These are phyloP conservation scores for Aurelia aurita DNA, from an alignment of 30 jellyfish, hydroid and myxozoan species.

Conservation along the genomic window DNA sequence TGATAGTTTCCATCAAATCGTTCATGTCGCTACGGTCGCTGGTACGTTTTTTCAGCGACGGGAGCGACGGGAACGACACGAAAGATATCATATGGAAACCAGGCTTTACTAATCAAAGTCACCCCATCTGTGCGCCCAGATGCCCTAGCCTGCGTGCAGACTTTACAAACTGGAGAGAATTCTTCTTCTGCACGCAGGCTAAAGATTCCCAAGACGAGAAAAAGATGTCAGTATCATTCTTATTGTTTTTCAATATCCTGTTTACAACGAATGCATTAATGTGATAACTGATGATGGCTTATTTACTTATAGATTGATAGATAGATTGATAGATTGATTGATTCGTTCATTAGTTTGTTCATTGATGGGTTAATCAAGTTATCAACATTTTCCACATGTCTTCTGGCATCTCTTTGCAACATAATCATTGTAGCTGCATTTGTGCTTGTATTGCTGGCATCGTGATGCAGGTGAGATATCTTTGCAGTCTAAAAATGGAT, in stretches of 20 bases:
- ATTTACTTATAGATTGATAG: constrained; percentile 6
- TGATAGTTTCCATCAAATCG: too few species aligned
- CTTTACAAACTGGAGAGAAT: too few species aligned
- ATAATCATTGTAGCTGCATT: constrained; percentile 44
- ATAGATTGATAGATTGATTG: constrained; percentile 9
- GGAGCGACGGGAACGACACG: too few species aligned
- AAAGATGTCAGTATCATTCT: neutral
- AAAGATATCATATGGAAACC: too few species aligned
- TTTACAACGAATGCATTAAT: neutral
- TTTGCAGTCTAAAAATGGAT: constrained; percentile 26
- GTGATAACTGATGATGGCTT: neutral
- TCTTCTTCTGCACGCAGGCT: too few species aligned
- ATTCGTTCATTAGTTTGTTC: neutral
- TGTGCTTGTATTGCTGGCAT: constrained; percentile 54
- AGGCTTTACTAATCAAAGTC: too few species aligned
- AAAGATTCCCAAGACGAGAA: too few species aligned
- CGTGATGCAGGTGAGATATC: constrained; percentile 38
- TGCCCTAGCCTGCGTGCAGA: too few species aligned
- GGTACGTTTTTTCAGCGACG: too few species aligned
- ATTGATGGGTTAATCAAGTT: neutral
- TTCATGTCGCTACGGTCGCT: too few species aligned
- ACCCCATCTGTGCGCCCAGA: too few species aligned
- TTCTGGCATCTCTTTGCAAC: constrained; percentile 62
- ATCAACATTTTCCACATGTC: constrained; percentile 40
- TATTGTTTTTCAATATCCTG: neutral